Evolutionary conservation across 2,888 invertebrate genomes (phyloP), one percentile per base, ranked within the genome.

Genomic region (Pseudococcus longispinus): DNA sequence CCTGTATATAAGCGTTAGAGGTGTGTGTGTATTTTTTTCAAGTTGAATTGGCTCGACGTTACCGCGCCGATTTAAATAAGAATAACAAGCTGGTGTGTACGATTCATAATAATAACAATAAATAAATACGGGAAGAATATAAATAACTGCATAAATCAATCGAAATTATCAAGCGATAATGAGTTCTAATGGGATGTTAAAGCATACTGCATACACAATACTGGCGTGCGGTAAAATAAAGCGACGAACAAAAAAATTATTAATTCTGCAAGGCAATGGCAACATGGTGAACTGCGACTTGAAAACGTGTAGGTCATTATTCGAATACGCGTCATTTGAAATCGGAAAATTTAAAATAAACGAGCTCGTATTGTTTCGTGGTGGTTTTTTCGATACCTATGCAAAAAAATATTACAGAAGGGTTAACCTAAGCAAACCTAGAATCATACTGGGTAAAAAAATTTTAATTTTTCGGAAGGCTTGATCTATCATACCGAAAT

Each of bases 111-210:
- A 51, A 74, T 74, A 74, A 74, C 74, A 74, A 74, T 74, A 74
- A 74, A 74, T 74, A 74, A 74, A 74, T 74, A 74, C 74, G 29
- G 74, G 29, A 74, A 74, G 74, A 74, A 32, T 37, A 84, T 84
- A 60, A 84, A 84, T 84, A 74, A 74, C 37, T 74, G 74, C 74
- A 84, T 84, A 84, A 84, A 84, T 84, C 84, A 84, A 84, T 84
- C 60, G 84, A 84, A 84, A 84, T 84, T 84, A 84, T 84, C 37
- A 84, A 60, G 60, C 84, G 84, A 84, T 84, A 84, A 84, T 84
- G 84, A 84, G 84, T 84, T 84, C 60, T 84, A 84, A 84, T 84
- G 84, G 84, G 74, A 74, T 74, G 74, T 74, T 74, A 74, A 74
- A 74, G 6, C 74, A 18, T 37, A 51, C n/a, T 9, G 37, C 37